Evolutionary conservation across 1,140 invertebrate species (phyloP).

Genomic region (Pogonognathellus flavescens): DNA sequence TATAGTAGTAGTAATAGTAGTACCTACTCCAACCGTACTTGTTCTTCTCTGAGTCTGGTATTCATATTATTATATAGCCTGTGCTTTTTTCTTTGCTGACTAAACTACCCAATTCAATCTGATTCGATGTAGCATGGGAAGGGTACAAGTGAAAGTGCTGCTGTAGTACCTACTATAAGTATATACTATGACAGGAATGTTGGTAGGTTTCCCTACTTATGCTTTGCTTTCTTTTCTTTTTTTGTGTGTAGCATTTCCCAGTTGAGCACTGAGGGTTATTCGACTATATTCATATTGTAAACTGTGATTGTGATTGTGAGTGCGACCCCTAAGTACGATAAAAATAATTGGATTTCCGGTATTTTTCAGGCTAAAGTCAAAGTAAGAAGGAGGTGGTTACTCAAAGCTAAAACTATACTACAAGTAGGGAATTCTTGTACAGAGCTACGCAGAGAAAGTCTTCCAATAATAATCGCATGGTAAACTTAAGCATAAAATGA

Average conservation of each 20-base stretch:
- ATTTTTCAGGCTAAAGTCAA: slow-evolving; percentile 53
- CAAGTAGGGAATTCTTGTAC: no score
- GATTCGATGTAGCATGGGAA: slow-evolving; percentile 36
- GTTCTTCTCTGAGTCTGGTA: neutral
- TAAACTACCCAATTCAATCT: slow-evolving; percentile 49
- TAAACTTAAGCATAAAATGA: slow-evolving; percentile 28
- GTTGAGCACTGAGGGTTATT: slow-evolving; percentile 28
- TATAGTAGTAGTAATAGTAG: neutral
- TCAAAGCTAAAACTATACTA: neutral
- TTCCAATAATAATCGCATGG: slow-evolving; percentile 9
- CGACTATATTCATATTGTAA: slow-evolving; percentile 50
- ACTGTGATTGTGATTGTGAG: slow-evolving; percentile 43
- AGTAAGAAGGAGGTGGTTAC: slow-evolving; percentile 43
- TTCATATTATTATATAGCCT: neutral
- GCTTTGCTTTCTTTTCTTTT: neutral
- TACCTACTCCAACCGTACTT: neutral
- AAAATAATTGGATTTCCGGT: slow-evolving; percentile 59
- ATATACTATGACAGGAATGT: no score
- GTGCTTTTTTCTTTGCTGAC: slow-evolving; percentile 11
- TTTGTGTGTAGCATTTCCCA: slow-evolving; percentile 23
- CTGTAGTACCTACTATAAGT: neutral
- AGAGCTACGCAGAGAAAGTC: neutral
- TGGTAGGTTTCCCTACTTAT: no score
- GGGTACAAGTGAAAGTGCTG: neutral
- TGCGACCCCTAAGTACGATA: slow-evolving; percentile 53